Percentiles rank a stretch among this genome's conserved stretches.
phyloP scores from a whole-genome alignment of 2,113 vertebrate species.

The Daphoenositta chrysoptera region DNA sequence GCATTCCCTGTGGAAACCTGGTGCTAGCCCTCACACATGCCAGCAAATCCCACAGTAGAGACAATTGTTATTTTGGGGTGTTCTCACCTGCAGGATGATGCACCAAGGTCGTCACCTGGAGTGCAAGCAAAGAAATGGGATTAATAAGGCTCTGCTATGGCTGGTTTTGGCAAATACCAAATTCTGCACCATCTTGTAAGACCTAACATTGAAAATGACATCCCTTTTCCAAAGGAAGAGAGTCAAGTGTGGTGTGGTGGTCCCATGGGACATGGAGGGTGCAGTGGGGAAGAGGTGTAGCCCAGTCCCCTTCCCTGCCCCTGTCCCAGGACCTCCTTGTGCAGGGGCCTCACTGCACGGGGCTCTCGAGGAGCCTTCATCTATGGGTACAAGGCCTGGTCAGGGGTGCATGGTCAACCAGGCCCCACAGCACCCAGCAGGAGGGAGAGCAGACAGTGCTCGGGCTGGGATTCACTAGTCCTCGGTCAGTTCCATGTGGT shows the following conservation, averaged over 20 bases:
- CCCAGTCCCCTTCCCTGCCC: neutral
- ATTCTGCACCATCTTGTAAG: neutral
- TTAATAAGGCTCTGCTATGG: neutral
- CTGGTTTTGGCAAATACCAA: neutral
- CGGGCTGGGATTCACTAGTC: neutral
- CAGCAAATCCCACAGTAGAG: neutral
- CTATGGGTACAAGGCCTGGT: neutral
- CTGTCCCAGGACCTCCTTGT: neutral
- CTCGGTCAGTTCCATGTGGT: fast-evolving
- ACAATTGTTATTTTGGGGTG: neutral
- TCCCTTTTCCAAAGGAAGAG: neutral
- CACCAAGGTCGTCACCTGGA: neutral
- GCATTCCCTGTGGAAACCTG: neutral
- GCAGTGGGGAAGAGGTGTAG: neutral
- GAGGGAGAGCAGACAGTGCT: neutral
- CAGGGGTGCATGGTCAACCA: neutral
- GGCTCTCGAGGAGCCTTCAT: neutral
- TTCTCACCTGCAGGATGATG: neutral
- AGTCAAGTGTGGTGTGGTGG: fast-evolving
- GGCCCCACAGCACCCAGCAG: neutral
- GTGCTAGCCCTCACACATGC: neutral
- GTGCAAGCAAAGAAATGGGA: neutral
- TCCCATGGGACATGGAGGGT: neutral
- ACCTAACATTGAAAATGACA: neutral
- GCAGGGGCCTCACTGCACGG: too few species aligned